Percentiles rank a stretch among this genome's conserved stretches.
These are phyloP conservation scores for Poecilia wingei DNA, from an alignment of 2,797 vertebrate genomes.

Conservation along the genomic window DNA sequence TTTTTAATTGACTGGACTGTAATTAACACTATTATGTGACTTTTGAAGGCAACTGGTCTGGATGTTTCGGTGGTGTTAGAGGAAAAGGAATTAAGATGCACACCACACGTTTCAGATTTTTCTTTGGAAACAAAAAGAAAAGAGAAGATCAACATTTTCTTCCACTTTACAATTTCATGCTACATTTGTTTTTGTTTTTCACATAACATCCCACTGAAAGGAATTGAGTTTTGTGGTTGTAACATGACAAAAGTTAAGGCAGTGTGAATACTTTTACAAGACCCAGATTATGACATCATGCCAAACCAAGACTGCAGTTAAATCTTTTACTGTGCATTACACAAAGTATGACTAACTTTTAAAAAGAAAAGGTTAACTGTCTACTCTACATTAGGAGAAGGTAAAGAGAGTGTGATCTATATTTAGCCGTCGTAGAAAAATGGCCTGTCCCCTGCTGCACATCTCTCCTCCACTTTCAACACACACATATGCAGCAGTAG, in stretches of 20 bases:
- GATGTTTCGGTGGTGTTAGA: background rate
- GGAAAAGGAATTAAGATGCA: background rate
- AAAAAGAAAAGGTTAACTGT: constrained; percentile 7
- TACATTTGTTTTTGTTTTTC: background rate
- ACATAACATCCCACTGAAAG: background rate
- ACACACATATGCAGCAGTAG: background rate
- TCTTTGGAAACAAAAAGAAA: background rate
- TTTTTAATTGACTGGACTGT: background rate
- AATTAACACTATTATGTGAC: background rate
- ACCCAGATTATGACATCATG: background rate
- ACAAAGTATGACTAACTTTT: constrained; percentile 1
- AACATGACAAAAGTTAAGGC: background rate
- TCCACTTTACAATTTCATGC: background rate
- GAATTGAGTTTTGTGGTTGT: background rate
- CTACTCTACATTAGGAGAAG: background rate
- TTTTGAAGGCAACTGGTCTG: background rate
- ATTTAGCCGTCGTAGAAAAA: constrained; percentile 18
- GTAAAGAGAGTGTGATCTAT: background rate
- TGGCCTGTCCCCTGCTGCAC: constrained; percentile 3
- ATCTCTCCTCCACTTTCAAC: constrained; percentile 4
- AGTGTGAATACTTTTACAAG: background rate
- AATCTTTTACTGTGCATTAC: constrained; percentile 3
- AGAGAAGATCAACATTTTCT: background rate
- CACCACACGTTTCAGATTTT: background rate
- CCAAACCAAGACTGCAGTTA: background rate